A percentile compares a stretch with the other conserved stretches of the same genome.
Conservation (phyloP, 2,888 invertebrate genomes). For the Drosophila cracens region DNA sequence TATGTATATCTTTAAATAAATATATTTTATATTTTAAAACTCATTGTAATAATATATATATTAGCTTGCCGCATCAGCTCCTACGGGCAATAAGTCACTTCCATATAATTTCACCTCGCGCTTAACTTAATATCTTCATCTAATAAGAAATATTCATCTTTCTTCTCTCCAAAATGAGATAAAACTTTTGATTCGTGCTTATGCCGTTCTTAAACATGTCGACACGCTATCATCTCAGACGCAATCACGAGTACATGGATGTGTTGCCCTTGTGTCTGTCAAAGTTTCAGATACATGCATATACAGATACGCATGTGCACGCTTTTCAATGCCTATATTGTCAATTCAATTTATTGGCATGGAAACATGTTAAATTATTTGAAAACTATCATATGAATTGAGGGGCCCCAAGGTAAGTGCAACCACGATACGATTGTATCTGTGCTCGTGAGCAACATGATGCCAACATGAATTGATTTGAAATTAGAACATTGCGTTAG, state of each 20-base stretch:
- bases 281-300: slow-evolving; percentile 25
- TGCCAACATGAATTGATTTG: slow-evolving; percentile 12
- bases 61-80: too few species aligned
- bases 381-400: slow-evolving; percentile 49
- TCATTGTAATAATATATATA: not conserved
- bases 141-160: not conserved
- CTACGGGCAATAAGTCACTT: not conserved
- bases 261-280: slow-evolving; percentile 16
- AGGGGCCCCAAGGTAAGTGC: slow-evolving; percentile 20
- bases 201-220: not conserved
- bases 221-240: slow-evolving; percentile 19
- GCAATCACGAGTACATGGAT: not conserved
- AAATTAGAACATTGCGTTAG: slow-evolving; percentile 24
- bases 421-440: not conserved
- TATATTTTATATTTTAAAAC: not conserved
- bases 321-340: slow-evolving; percentile 28
- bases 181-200: not conserved
- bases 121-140: not conserved
- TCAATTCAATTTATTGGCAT: slow-evolving; percentile 73
- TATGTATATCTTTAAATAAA: not conserved
- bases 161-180: not conserved
- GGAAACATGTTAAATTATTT: slow-evolving; percentile 67
- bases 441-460: slow-evolving; percentile 1
- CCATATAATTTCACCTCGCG: not conserved
- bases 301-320: slow-evolving; percentile 13